Evolutionary conservation across 35 echinoderm and acorn worm species (phyloP).

Genomic region (Hemicentrotus pulcherrimus): DNA sequence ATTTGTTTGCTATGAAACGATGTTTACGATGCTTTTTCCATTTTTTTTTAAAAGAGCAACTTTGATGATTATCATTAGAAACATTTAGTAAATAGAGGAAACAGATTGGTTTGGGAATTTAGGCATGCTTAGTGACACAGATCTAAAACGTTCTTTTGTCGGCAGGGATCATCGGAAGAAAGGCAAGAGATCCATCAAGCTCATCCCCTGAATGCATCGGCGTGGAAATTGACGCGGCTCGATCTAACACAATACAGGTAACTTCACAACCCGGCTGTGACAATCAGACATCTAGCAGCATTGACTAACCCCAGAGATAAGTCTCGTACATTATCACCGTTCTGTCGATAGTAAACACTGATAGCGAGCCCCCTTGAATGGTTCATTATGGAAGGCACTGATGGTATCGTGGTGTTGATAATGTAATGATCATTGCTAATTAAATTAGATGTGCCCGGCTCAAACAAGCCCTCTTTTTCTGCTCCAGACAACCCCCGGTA

Average conservation of each 20-base stretch:
- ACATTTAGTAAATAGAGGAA: conserved; percentile 7
- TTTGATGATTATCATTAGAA: conserved; percentile 23
- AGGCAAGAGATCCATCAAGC: conserved; percentile 26
- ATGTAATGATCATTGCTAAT: conserved; percentile 48
- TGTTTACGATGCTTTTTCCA: conserved; percentile 32
- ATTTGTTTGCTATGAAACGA: neutral
- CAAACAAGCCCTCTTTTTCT: conserved; percentile 35
- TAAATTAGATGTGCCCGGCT: conserved; percentile 34
- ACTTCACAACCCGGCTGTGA: conserved; percentile 24
- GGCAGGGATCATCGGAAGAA: conserved; percentile 12
- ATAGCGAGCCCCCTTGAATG: conserved; percentile 30
- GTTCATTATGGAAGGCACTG: conserved; percentile 42
- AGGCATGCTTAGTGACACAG: conserved; percentile 23
- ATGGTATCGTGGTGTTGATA: conserved; percentile 1
- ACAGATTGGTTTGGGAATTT: conserved; percentile 7
- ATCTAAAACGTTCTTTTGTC: conserved; percentile 29
- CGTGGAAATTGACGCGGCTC: conserved; percentile 18
- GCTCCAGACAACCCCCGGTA: neutral
- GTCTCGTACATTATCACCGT: conserved; percentile 28
- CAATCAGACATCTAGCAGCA: neutral
- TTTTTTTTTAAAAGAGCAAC: neutral
- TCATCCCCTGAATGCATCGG: conserved; percentile 15
- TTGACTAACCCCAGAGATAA: conserved; percentile 24
- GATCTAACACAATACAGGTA: conserved; percentile 7
- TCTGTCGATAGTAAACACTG: conserved; percentile 37